phyloP scores from a whole-genome alignment of 2,797 vertebrate species.

The Sebastes vulpes region DNA sequence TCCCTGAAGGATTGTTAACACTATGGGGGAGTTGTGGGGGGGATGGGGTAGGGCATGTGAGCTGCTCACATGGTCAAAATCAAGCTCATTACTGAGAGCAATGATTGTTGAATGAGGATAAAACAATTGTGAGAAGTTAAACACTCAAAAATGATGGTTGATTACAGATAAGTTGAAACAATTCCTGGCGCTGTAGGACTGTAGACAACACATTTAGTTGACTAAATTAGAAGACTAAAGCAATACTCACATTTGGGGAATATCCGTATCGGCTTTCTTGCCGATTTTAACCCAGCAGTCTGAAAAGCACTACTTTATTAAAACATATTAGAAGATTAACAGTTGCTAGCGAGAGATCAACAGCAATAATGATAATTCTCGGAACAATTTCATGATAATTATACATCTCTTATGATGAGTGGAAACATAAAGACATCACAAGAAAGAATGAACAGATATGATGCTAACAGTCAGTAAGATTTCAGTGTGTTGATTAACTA shows the following conservation, averaged over 20 bases:
- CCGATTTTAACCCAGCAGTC: background rate
- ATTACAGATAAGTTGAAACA: background rate
- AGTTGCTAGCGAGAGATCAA: conserved; percentile 11
- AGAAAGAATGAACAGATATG: background rate
- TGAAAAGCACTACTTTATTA: conserved; percentile 8
- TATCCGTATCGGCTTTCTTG: background rate
- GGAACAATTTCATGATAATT: conserved; percentile 4
- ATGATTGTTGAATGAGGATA: conserved; percentile 1
- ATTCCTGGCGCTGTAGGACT: background rate
- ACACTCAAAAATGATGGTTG: background rate
- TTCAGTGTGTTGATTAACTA: background rate
- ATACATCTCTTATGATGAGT: background rate
- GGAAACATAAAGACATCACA: background rate
- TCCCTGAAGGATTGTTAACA: conserved; percentile 46
- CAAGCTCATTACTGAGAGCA: conserved; percentile 34
- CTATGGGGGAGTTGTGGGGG: background rate
- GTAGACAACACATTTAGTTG: background rate
- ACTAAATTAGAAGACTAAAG: background rate
- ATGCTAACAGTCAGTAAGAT: background rate
- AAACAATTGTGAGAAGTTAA: background rate
- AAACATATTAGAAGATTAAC: conserved; percentile 11
- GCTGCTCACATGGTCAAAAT: conserved; percentile 25
- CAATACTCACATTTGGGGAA: background rate
- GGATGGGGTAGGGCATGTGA: background rate
- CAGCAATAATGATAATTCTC: conserved; percentile 17